Conservation (phyloP, 2,888 invertebrate species). For the Macrosoma leucophasiata region DNA sequence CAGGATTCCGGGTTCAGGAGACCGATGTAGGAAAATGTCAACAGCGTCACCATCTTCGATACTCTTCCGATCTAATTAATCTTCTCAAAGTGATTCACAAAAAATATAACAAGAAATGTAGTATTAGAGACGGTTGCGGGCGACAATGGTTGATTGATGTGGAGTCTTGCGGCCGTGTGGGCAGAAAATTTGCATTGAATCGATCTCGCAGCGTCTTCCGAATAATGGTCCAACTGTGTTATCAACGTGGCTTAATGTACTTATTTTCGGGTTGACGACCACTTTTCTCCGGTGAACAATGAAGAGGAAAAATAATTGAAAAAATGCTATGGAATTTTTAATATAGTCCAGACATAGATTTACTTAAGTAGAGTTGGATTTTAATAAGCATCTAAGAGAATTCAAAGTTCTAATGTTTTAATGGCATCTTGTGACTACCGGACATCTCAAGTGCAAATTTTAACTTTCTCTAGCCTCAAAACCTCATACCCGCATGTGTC, state of each 20-base stretch:
- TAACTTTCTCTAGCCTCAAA: slow-evolving; percentile 74
- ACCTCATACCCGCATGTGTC: slow-evolving; percentile 58
- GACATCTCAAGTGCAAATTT: slow-evolving; percentile 57
- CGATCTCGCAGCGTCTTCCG: slow-evolving; percentile 49
- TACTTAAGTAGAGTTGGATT: not conserved
- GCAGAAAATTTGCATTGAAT: slow-evolving; percentile 70
- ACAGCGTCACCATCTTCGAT: slow-evolving; percentile 42
- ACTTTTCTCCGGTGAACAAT: too few relatives aligned
- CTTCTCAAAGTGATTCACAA: slow-evolving; percentile 44
- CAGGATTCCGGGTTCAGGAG: slow-evolving; percentile 64
- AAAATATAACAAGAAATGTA: slow-evolving; percentile 43
- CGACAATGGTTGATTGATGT: slow-evolving; percentile 67
- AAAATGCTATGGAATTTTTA: not conserved
- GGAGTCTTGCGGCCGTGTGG: slow-evolving; percentile 45
- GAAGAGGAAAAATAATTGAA: too few relatives aligned
- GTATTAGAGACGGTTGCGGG: slow-evolving; percentile 30
- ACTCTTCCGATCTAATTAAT: slow-evolving; percentile 55
- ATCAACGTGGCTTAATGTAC: slow-evolving; percentile 24
- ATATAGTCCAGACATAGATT: slow-evolving; percentile 1
- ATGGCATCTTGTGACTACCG: too few relatives aligned
- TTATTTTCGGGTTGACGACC: slow-evolving; percentile 42
- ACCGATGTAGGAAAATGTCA: slow-evolving; percentile 59
- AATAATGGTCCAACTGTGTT: slow-evolving; percentile 50
- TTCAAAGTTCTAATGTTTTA: too few relatives aligned
- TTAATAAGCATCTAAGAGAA: slow-evolving; percentile 16